Conservation (phyloP, 64 coral and sea anemone genomes). For the Montipora capricornis region DNA sequence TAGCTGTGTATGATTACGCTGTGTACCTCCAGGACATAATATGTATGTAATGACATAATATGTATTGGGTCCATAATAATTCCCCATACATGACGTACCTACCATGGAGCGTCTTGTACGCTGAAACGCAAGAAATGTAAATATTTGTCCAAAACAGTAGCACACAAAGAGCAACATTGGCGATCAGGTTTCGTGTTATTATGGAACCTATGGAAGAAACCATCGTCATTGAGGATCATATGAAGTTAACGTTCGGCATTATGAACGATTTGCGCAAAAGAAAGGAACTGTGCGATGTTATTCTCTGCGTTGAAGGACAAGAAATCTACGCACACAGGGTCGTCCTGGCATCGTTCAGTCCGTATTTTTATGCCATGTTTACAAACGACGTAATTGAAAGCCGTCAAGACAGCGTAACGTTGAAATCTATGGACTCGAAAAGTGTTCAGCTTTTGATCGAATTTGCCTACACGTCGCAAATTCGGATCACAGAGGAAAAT, state of each 20-base stretch:
- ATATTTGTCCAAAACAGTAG: not conserved
- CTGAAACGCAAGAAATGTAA: not conserved
- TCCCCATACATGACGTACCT: too few species aligned
- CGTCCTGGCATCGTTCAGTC: conserved; percentile 74
- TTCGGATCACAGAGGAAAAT: conserved; percentile 72
- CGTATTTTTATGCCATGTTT: conserved; percentile 89
- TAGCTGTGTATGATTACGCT: too few species aligned
- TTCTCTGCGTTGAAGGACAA: conserved; percentile 47
- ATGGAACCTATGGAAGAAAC: conserved; percentile 55
- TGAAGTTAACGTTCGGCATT: conserved; percentile 60
- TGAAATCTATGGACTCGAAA: conserved; percentile 67
- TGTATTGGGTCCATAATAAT: too few species aligned
- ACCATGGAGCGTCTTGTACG: too few species aligned
- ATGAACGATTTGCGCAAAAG: conserved; percentile 78
- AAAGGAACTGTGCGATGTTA: conserved; percentile 76
- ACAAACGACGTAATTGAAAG: conserved; percentile 77
- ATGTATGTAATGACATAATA: too few species aligned
- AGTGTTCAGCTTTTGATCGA: conserved; percentile 76
- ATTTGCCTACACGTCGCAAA: conserved; percentile 75
- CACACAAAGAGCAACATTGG: not conserved
- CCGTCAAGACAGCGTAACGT: conserved; percentile 53
- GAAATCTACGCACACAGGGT: conserved; percentile 73
- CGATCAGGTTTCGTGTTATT: not conserved
- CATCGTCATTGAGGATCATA: conserved; percentile 61
- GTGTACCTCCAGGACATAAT: too few species aligned